A percentile compares a stretch with the other conserved stretches of the same genome.
Evolutionary conservation across 2,797 vertebrate genomes (phyloP).

Genomic region (Pangasius djambal): DNA sequence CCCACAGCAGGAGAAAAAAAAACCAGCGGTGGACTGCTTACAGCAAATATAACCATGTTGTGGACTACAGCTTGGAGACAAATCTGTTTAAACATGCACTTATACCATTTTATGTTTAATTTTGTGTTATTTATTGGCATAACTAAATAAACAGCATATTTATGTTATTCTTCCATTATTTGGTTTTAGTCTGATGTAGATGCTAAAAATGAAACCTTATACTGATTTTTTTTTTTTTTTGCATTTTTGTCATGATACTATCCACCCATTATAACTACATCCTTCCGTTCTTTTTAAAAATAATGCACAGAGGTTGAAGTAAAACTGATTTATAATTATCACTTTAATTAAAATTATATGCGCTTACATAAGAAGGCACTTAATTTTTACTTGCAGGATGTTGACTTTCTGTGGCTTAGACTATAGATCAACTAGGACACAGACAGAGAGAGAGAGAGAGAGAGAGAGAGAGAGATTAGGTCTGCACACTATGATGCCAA

Average conservation of each 20-base stretch:
- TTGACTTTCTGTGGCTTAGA: background rate
- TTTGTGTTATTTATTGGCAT: background rate
- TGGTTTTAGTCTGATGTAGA: background rate
- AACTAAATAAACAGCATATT: background rate
- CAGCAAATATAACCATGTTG: background rate
- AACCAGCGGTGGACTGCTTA: background rate
- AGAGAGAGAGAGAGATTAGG: background rate
- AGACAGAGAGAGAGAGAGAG: slow-evolving; percentile 18
- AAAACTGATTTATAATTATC: slow-evolving; percentile 1
- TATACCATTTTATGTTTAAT: background rate
- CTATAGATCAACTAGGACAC: slow-evolving; percentile 15
- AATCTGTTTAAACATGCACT: background rate
- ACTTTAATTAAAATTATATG: slow-evolving; percentile 21
- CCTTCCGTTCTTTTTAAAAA: background rate
- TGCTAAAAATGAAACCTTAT: background rate
- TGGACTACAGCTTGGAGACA: background rate
- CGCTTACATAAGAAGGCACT: slow-evolving; percentile 5
- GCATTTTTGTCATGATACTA: background rate
- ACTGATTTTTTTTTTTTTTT: background rate
- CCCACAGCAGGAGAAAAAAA: slow-evolving; percentile 16
- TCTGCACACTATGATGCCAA: slow-evolving; percentile 26
- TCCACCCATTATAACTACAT: background rate
- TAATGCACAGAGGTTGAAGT: background rate
- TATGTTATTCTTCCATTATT: background rate
- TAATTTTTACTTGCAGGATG: background rate